Percentiles rank a stretch among this genome's conserved stretches.
These are phyloP conservation scores for Echinops telfairi DNA, from an alignment of 2,113 vertebrate genomes.

Conservation along the genomic window DNA sequence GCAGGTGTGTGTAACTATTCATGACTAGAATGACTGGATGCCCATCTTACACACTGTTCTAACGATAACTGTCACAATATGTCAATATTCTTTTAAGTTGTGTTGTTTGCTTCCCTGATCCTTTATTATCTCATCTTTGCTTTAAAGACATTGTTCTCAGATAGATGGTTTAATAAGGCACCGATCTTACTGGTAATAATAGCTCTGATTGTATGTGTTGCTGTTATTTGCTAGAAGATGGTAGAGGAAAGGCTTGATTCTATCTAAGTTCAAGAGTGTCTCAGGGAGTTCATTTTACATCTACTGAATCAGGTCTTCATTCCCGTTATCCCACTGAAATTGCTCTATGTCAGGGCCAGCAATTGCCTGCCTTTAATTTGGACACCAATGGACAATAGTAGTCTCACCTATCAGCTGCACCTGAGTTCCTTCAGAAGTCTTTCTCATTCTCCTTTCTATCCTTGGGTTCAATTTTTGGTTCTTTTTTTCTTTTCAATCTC, in stretches of 20 bases:
- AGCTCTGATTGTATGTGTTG: too few species aligned
- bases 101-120: too few species aligned
- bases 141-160: too few species aligned
- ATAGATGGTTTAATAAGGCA: too few species aligned
- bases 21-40: neutral
- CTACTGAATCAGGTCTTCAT: neutral
- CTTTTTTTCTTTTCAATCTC: neutral
- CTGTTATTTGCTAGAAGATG: too few species aligned
- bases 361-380: neutral
- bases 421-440: neutral
- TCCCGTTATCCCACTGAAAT: neutral
- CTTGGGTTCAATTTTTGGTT: neutral
- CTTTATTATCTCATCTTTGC: too few species aligned
- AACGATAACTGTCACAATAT: constrained; percentile 1
- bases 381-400: neutral
- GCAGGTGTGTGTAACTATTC: neutral
- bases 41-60: neutral
- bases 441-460: neutral
- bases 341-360: neutral
- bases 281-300: neutral
- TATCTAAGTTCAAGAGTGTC: too few species aligned
- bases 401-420: neutral
- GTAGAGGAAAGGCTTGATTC: too few species aligned
- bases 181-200: too few species aligned
- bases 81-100: too few species aligned